Conservation (phyloP, 2,113 vertebrate species). For the Ariopsis seemanni region DNA sequence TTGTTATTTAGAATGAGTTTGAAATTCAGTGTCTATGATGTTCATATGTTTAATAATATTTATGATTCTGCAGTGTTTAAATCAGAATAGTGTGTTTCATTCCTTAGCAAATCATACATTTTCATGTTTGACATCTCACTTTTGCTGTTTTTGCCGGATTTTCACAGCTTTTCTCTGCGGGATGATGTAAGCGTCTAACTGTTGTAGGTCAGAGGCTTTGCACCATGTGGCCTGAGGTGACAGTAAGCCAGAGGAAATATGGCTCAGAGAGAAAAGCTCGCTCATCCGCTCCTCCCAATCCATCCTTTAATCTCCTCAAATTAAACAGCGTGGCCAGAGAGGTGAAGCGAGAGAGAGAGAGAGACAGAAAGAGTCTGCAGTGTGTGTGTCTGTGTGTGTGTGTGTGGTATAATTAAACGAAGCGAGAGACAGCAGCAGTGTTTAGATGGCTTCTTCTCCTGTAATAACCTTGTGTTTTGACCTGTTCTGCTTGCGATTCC, state of each 20-base stretch:
- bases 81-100: not conserved
- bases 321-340: constrained; percentile 58
- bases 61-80: not conserved
- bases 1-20: not conserved
- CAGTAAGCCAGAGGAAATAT: constrained; percentile 44
- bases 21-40: not conserved
- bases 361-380: not conserved
- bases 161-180: not conserved
- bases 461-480: constrained; percentile 4
- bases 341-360: constrained; percentile 22
- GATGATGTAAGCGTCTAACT: constrained; percentile 36
- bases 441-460: not conserved
- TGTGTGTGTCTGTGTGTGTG: not conserved
- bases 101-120: not conserved
- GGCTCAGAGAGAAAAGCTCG: constrained; percentile 44
- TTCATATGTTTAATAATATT: not conserved
- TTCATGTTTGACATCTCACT: not conserved
- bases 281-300: constrained; percentile 45
- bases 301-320: constrained; percentile 71
- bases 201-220: constrained; percentile 45
- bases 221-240: constrained; percentile 41
- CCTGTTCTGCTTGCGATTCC: not conserved
- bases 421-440: not conserved
- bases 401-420: not conserved
- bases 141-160: not conserved